Conservation (phyloP, 2,113 vertebrate genomes). For the Rhinoptilus africanus region DNA sequence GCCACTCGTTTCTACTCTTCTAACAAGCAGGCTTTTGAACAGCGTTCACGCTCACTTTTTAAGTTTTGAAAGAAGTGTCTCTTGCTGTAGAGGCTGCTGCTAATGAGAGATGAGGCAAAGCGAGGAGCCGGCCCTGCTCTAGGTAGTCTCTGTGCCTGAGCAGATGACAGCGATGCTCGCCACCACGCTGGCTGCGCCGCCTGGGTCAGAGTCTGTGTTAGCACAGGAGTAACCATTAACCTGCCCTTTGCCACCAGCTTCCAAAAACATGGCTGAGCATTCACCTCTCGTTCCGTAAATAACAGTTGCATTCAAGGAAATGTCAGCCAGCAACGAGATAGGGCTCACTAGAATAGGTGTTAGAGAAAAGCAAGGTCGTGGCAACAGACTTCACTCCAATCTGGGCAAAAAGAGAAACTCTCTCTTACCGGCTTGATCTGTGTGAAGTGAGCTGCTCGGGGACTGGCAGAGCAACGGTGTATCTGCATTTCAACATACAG, state of each 20-base stretch:
- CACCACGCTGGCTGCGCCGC: neutral
- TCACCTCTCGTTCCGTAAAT: slow-evolving; percentile 29
- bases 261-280: slow-evolving; percentile 18
- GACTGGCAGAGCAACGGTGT: neutral
- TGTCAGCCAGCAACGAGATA: neutral
- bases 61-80: slow-evolving; percentile 27
- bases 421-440: neutral
- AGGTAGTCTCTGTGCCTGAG: neutral
- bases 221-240: slow-evolving; percentile 65
- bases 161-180: neutral
- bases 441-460: neutral
- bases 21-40: slow-evolving; percentile 55
- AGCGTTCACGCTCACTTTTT: slow-evolving; percentile 36
- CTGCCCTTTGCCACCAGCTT: neutral
- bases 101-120: slow-evolving; percentile 52
- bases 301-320: slow-evolving; percentile 7
- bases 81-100: slow-evolving; percentile 40
- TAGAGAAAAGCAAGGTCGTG: neutral
- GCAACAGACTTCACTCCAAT: neutral
- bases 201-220: slow-evolving; percentile 65
- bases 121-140: neutral
- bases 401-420: neutral
- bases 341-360: neutral
- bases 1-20: slow-evolving; percentile 23
- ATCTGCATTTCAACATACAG: neutral